phyloP scores from a whole-genome alignment of 2,797 vertebrate species.

The Iguana delicatissima region DNA sequence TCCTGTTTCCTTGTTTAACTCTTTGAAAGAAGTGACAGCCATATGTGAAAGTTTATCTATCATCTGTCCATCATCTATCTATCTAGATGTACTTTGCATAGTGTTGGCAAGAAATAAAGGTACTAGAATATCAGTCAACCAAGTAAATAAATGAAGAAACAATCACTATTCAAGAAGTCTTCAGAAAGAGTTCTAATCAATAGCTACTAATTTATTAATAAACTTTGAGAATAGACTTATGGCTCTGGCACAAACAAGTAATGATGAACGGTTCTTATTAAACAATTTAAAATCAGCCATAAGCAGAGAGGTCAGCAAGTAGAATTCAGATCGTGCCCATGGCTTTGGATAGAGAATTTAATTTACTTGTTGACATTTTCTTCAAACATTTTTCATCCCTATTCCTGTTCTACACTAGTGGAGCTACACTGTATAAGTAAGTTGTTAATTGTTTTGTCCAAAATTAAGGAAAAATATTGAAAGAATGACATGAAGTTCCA shows the following conservation, averaged over 20 bases:
- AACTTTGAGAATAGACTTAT: neutral
- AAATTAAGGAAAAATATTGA: neutral
- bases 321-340: neutral
- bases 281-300: neutral
- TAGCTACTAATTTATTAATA: neutral
- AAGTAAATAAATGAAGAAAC: neutral
- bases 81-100: neutral
- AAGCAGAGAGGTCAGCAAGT: neutral
- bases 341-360: neutral
- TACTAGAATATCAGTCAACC: neutral
- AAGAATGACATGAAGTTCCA: neutral
- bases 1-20: too few species aligned
- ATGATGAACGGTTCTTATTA: too few species aligned
- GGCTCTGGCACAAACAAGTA: neutral
- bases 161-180: neutral
- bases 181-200: neutral
- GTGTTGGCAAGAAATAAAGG: neutral
- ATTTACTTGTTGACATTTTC: neutral
- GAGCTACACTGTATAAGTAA: neutral
- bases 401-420: neutral
- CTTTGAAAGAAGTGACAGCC: too few species aligned
- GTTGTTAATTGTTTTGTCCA: neutral
- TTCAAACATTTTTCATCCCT: neutral
- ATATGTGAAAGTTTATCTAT: neutral
- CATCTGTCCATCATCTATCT: neutral